Evolutionary conservation across 2,797 vertebrate genomes (phyloP).

Genomic region (Lacerta viridis): DNA sequence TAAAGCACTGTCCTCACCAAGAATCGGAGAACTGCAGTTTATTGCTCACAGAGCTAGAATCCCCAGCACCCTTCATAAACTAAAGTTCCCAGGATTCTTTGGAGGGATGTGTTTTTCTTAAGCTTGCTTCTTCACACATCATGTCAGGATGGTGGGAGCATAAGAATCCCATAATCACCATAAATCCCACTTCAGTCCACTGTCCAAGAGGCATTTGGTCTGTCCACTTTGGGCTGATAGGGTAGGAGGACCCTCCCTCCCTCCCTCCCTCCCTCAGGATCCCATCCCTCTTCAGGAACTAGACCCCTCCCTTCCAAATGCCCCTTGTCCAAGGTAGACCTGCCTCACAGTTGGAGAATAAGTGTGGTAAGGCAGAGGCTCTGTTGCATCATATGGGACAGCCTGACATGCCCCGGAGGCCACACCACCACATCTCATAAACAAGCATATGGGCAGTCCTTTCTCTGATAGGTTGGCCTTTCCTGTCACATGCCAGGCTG

Average conservation of each 20-base stretch:
- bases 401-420: not conserved
- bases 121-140: not conserved
- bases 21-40: no score
- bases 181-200: not conserved
- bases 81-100: no score
- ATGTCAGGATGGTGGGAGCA: not conserved
- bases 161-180: not conserved
- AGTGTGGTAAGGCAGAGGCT: not conserved
- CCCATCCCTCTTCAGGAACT: not conserved
- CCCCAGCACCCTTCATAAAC: no score
- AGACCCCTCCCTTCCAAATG: no score
- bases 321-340: not conserved
- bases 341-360: not conserved
- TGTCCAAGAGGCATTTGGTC: not conserved
- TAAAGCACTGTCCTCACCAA: no score
- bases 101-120: no score
- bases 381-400: conserved; percentile 28
- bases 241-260: not conserved
- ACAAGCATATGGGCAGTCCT: not conserved
- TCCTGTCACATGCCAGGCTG: not conserved
- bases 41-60: no score
- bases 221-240: not conserved
- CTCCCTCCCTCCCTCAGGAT: not conserved
- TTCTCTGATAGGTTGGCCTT: not conserved
- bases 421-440: not conserved